Evolutionary conservation across 2,113 vertebrate genomes (phyloP), one percentile per base, ranked within the genome.

Genomic region (Antechinus stuartii): DNA sequence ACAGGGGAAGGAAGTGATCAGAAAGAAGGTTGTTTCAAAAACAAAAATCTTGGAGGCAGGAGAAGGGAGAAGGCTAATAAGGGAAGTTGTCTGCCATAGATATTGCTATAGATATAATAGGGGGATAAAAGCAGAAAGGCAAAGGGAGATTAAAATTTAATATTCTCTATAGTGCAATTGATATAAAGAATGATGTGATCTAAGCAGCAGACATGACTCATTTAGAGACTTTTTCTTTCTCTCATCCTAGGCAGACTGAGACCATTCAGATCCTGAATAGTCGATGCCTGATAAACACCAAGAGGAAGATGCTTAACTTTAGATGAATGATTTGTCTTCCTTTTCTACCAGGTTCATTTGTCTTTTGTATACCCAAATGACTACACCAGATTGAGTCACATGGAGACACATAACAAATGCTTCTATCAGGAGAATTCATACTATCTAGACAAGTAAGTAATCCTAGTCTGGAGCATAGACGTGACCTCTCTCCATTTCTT

Each of bases 291-390:
- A 12, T 25, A 24, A 42, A 54, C 2, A 0, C 12, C 14, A 11
- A n/a, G 22, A 26, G 53, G 49, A 2, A 46, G 91, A 42, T 84
- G 61, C 52, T 26, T 7, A 2, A 57, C 24, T 84, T 53, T 93
- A 25, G 35, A 42, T 2, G 9, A 10, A 12, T 91, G 76, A 0
- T 84, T 95, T 95, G 91, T 47, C 68, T 50, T 56, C 92, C 3
- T 30, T 90, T 96, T 6, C 93, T 91, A 90, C 90, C 97, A 99
- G 99, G 99, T 99, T 57, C 99, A 99, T 94, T 97, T 99, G 96
- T 99, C 99, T 92, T 99, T 99, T 89, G 97, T 99, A 97, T 99
- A 99, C 95, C 99, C 99, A 3, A 99, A 99, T 84, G 99, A 99
- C 98, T 99, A 99, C 95, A 99, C 99, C 30, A 99, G 99, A 14